Percentiles rank a stretch among this genome's conserved stretches.
phyloP scores from a whole-genome alignment of 30 jellyfish, hydroid and myxozoan species.

The Haliclystus octoradiatus region DNA sequence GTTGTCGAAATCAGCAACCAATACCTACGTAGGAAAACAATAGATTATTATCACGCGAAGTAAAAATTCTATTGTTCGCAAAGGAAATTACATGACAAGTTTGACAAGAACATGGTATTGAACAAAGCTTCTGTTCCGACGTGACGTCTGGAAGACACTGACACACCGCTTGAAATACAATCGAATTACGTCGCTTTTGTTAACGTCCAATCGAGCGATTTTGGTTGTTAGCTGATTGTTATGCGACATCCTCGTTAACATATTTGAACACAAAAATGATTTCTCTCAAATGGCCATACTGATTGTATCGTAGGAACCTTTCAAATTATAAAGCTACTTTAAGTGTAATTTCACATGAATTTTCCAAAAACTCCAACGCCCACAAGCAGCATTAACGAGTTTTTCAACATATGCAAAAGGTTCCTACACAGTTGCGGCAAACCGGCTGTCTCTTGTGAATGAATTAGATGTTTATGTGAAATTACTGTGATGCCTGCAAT shows the following conservation, averaged over 20 bases:
- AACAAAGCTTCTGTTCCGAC: neutral
- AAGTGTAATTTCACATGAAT: too few relatives aligned
- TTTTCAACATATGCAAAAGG: neutral
- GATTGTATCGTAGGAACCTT: conserved; percentile 1
- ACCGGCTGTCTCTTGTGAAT: neutral
- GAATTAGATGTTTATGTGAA: too few relatives aligned
- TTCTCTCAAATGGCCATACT: neutral
- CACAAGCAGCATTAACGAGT: neutral
- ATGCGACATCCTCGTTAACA: neutral
- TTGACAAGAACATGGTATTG: neutral
- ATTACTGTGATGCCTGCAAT: too few relatives aligned
- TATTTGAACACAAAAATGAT: neutral
- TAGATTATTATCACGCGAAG: neutral
- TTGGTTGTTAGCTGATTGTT: neutral
- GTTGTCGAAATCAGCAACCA: neutral
- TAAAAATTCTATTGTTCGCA: neutral
- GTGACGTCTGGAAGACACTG: conserved; percentile 1
- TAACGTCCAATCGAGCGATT: neutral
- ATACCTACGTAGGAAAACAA: neutral
- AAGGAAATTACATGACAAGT: neutral
- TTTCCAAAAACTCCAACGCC: too few relatives aligned
- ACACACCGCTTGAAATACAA: neutral
- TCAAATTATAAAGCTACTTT: too few relatives aligned
- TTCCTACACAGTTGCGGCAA: neutral
- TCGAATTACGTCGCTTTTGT: neutral